These are phyloP conservation scores for Oplegnathus fasciatus DNA, from an alignment of 2,113 vertebrate genomes.

Conservation along the genomic window DNA sequence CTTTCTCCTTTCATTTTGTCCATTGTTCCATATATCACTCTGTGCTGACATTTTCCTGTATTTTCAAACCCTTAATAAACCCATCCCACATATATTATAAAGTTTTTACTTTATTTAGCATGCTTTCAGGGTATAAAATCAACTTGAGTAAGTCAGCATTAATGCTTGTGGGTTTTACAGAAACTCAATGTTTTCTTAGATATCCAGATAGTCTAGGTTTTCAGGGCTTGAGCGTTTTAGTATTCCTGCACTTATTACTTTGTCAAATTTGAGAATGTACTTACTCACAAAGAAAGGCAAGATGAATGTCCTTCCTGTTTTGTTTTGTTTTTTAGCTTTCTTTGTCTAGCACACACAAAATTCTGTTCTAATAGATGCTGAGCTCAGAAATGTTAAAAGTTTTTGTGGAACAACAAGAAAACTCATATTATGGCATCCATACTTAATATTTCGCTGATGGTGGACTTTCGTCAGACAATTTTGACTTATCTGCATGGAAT, in stretches of 20 bases:
- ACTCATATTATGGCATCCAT: background rate
- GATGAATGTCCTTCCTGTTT: background rate
- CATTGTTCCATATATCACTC: background rate
- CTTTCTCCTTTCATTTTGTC: background rate
- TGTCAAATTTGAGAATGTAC: too few relatives aligned
- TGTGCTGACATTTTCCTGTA: background rate
- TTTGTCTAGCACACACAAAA: background rate
- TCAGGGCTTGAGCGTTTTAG: background rate
- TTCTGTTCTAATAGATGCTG: background rate
- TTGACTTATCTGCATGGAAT: background rate
- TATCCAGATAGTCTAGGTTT: too few relatives aligned
- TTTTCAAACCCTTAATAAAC: background rate
- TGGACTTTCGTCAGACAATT: background rate
- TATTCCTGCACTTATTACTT: background rate
- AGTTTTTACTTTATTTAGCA: background rate
- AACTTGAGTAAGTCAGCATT: background rate
- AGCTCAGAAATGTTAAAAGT: background rate
- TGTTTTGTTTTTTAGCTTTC: background rate
- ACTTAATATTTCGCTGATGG: background rate
- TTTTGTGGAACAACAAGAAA: background rate
- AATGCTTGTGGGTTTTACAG: background rate
- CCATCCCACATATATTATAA: background rate
- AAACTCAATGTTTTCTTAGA: background rate
- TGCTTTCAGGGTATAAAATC: background rate
- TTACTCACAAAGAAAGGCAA: background rate